Percentiles rank a stretch among this genome's conserved stretches.
Conservation (phyloP, 2,888 invertebrate species). For the Nemapogon koenigi region DNA sequence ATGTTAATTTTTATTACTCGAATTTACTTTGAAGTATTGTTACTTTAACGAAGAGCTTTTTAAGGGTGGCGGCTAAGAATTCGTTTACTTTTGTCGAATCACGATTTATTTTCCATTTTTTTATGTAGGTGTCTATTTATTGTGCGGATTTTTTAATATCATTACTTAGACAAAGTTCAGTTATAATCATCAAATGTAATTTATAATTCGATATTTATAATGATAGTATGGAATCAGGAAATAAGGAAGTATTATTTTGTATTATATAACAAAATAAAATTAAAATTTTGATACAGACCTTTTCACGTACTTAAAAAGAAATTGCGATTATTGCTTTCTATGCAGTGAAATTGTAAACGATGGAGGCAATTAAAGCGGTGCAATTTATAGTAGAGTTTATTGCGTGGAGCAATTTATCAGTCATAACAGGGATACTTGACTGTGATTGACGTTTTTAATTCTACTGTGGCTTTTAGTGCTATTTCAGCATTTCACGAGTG, state of each 20-base stretch:
- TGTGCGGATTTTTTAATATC: neutral
- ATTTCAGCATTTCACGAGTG: too few relatives aligned
- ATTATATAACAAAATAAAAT: too few relatives aligned
- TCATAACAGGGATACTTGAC: conserved; percentile 30
- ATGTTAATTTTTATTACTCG: conserved; percentile 57
- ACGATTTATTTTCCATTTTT: conserved; percentile 2
- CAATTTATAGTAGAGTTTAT: conserved; percentile 52
- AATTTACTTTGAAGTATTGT: conserved; percentile 36
- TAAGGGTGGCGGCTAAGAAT: conserved; percentile 19
- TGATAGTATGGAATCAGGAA: too few relatives aligned
- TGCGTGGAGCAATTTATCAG: conserved; percentile 47
- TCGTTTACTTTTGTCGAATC: conserved; percentile 20
- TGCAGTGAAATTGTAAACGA: conserved; percentile 41
- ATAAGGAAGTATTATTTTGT: too few relatives aligned
- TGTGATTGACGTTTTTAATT: conserved; percentile 59
- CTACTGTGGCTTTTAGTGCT: conserved; percentile 19
- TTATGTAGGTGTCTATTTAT: neutral
- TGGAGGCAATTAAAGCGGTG: conserved; percentile 46
- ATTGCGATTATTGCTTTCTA: too few relatives aligned
- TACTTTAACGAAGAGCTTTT: conserved; percentile 23
- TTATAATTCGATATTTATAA: neutral
- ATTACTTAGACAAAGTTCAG: neutral
- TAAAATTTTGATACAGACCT: too few relatives aligned
- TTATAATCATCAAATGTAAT: neutral
- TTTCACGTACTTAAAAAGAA: too few relatives aligned